Evolutionary conservation across 30 jellyfish, hydroid and myxozoan genomes (phyloP), one percentile per base, ranked within the genome.

Genomic region (Cassiopea andromeda): DNA sequence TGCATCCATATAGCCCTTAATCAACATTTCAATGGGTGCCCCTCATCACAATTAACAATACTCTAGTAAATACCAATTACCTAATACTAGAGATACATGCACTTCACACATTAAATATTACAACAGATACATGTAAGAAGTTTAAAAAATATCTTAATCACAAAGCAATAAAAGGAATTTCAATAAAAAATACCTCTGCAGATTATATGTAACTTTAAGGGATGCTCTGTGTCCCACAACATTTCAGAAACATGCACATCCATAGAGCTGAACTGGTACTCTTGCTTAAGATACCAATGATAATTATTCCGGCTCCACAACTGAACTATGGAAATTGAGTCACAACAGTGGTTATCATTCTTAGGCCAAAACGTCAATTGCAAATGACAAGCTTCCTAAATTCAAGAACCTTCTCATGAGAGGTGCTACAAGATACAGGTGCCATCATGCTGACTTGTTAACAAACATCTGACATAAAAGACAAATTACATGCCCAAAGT

Each of bases 271-370:
- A 87, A 82, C 2, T 80, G 86, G 18, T 84, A 54, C 57, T 94
- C 98, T 54, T 94, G 98, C 61, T 94, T 94, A 48, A 94, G 73
- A 81, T 94, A 94, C 98, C 98, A 94, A 72, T 94, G 98, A 64
- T 94, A 94, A 48, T 94, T 94, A 69, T 70, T 81, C 57, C 94
- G 72, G 43, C 94, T 94, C 98, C 98, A 94, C 47, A 94, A 73
- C 77, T 94, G 98, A 90, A 94, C 98, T 94, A 59, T 12, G 68
- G 81, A 19, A 76, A 54, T 54, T 10, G 64, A 13, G 15, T 43
- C 44, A 72, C 44, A 44, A 14, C 15, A 64, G 38, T 27, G 38
- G 38, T 27, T 27, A 27, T 27, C 38, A 27, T 27, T 27, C 38
- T 27, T 27, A 0, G 38, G 38, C 38, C 38, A 27, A 27, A 27